phyloP scores from a whole-genome alignment of 2,113 vertebrate species.

The Sceloporus tristichus region DNA sequence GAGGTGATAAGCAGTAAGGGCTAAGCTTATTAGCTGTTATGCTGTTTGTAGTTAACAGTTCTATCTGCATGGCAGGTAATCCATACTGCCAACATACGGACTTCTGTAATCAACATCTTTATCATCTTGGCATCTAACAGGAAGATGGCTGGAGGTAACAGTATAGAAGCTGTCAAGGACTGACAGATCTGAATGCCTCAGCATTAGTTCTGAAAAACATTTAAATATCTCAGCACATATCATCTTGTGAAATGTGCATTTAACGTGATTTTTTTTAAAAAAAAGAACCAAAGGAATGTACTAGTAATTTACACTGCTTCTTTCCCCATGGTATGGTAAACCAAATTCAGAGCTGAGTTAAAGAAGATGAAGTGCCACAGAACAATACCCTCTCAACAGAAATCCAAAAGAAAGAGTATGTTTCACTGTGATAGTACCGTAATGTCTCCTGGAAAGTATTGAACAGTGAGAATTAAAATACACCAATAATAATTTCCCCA shows the following conservation, averaged over 20 bases:
- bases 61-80: slow-evolving; percentile 22
- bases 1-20: slow-evolving; percentile 23
- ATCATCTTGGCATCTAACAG: background rate
- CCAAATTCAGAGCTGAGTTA: background rate
- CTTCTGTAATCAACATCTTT: slow-evolving; percentile 40
- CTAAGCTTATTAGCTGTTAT: slow-evolving; percentile 56
- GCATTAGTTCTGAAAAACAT: slow-evolving; percentile 23
- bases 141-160: background rate
- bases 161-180: slow-evolving; percentile 4
- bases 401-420: background rate
- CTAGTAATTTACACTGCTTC: background rate
- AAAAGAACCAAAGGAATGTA: background rate
- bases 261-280: background rate
- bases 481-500: background rate
- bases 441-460: background rate
- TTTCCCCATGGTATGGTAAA: background rate
- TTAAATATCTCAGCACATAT: slow-evolving; percentile 23
- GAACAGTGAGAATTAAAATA: background rate
- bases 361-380: background rate
- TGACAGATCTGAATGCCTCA: slow-evolving; percentile 9
- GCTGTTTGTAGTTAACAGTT: slow-evolving; percentile 2
- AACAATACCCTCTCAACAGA: background rate
- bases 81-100: background rate
- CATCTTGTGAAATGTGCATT: slow-evolving; percentile 7
- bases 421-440: background rate